Evolutionary conservation across 2,113 vertebrate species (phyloP).

Genomic region (Oreochromis tanganicae): DNA sequence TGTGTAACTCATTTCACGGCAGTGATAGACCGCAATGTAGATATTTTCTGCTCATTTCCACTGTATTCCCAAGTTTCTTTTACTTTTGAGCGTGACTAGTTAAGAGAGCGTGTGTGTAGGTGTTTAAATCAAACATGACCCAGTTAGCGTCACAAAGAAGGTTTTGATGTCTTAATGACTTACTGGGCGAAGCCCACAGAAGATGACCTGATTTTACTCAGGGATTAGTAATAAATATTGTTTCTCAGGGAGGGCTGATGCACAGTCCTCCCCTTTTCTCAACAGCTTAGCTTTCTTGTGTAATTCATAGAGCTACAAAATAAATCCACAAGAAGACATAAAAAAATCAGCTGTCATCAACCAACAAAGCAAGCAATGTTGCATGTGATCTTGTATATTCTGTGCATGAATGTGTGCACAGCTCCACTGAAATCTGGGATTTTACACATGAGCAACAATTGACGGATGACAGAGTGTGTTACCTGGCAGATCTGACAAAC

Average conservation of each 20-base stretch:
- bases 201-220: not conserved
- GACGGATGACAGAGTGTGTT: not conserved
- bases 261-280: not conserved
- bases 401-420: not conserved
- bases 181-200: not conserved
- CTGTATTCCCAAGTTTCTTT: not conserved
- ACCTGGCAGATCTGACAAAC: not conserved
- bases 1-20: not conserved
- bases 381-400: not conserved
- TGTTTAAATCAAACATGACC: conserved; percentile 13
- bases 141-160: conserved; percentile 6
- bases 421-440: not conserved
- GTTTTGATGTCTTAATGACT: not conserved
- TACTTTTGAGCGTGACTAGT: not conserved
- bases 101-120: not conserved
- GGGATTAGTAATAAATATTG: not conserved
- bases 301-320: not conserved
- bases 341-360: not conserved
- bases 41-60: not conserved
- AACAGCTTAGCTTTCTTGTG: not conserved
- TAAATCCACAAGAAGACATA: not conserved
- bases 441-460: not conserved
- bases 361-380: not conserved
- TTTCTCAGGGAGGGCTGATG: not conserved
- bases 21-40: not conserved